A percentile compares a stretch with the other conserved stretches of the same genome.
Conservation (phyloP, 1,140 invertebrate genomes). For the Drosophila varians region DNA sequence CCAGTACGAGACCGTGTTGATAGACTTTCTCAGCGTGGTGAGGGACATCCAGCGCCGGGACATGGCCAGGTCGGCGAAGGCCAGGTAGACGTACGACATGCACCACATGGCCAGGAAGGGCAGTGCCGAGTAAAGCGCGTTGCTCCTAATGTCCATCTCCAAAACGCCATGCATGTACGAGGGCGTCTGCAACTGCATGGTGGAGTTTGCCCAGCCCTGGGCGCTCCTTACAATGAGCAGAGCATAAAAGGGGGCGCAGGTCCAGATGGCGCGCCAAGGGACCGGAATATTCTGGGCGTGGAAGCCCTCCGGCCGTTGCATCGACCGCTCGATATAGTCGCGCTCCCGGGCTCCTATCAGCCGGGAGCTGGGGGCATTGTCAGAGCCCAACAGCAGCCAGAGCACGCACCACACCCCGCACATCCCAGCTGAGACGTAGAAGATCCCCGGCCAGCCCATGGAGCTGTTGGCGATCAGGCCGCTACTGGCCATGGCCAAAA, state of each 20-base stretch:
- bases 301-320: conserved; percentile 67
- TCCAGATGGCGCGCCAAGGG: conserved; percentile 91
- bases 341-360: conserved; percentile 86
- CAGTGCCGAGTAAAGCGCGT: conserved; percentile 89
- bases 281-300: conserved; percentile 72
- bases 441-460: conserved; percentile 91
- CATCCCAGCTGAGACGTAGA: conserved; percentile 89
- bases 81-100: conserved; percentile 86
- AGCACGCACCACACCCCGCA: conserved; percentile 86
- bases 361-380: conserved; percentile 87
- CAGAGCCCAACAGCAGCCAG: conserved; percentile 87
- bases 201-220: conserved; percentile 97
- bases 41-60: conserved; percentile 58
- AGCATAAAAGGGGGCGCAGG: conserved; percentile 92
- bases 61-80: conserved; percentile 65
- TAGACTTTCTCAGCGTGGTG: conserved; percentile 86
- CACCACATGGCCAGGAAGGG: conserved; percentile 91
- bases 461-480: conserved; percentile 87
- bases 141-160: conserved; percentile 89
- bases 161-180: conserved; percentile 86
- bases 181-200: conserved; percentile 95
- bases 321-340: conserved; percentile 86
- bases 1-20: conserved; percentile 87
- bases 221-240: conserved; percentile 93
- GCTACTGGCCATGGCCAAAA: conserved; percentile 87